phyloP scores from a whole-genome alignment of 2,797 vertebrate species.

The Enteromius unitaeniatus region DNA sequence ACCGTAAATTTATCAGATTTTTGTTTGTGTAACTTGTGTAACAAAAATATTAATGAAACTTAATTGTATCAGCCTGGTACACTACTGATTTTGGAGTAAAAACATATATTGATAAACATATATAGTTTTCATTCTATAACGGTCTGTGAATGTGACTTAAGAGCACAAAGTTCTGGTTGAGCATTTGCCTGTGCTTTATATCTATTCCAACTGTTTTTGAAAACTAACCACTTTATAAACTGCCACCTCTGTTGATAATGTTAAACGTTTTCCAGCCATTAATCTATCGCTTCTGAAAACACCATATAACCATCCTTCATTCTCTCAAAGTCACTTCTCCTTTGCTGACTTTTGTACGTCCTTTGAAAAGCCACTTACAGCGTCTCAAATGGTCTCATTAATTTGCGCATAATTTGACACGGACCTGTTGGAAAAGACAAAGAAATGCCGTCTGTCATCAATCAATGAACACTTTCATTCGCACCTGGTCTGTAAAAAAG shows the following conservation, averaged over 20 bases:
- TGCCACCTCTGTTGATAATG: conserved; percentile 1
- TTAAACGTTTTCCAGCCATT: neutral
- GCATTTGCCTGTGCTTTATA: neutral
- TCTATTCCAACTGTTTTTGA: neutral
- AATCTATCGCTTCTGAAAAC: neutral
- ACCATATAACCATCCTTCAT: neutral
- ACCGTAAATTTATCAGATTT: no score
- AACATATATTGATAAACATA: no score
- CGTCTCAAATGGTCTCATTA: conserved; percentile 13
- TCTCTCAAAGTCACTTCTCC: neutral
- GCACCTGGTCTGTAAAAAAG: conserved; percentile 29
- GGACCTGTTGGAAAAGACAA: conserved; percentile 19
- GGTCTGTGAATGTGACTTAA: neutral
- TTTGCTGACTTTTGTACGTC: neutral
- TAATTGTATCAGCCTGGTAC: no score
- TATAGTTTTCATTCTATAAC: no score
- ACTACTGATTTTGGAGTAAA: no score
- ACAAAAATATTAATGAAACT: no score
- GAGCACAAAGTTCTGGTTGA: neutral
- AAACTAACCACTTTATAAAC: neutral
- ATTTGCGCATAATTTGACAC: conserved; percentile 43
- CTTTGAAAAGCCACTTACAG: conserved; percentile 29
- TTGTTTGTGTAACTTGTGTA: no score
- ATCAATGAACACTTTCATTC: conserved; percentile 20
- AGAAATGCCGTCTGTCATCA: neutral